Evolutionary conservation across 2,113 vertebrate genomes (phyloP), one percentile per base, ranked within the genome.

Genomic region (Sturnus vulgaris): DNA sequence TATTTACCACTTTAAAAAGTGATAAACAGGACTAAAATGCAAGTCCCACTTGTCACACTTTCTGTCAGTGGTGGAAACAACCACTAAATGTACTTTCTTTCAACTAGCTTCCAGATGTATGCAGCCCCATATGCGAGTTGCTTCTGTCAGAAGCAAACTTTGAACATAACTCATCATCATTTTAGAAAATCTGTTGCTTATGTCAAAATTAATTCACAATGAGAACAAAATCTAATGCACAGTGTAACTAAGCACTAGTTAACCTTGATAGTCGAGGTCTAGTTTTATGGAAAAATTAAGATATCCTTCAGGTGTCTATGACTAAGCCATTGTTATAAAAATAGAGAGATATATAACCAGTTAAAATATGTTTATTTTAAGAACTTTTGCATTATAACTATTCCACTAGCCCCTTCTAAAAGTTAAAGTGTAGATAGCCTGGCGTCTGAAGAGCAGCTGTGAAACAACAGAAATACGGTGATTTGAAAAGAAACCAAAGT

Each of bases 91-190:
- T 18, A 10, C 17, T 76, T 76, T 66, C 11, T 76, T 72, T 63
- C 17, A 57, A 11, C 20, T 50, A 85, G 4, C 13, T 83, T 86
- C 50, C 35, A 77, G 46, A 56, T 76, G 3, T 33, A 30, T 80
- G 14, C 14, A 76, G 7, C 0, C 8, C 60, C 24, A 23, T 37
- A 4, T 11, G 9, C 1, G 5, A 37, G 11, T 63, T 65, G 2
- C 6, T 79, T 70, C 46, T 79, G 10, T 76, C 30, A 49, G 59
- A 86, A 71, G 24, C 14, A 77, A 65, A 73, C 11, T 49, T 65
- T 65, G 21, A 21, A 49, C 3, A n/a, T 55, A 90, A 21, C 3
- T 55, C 39, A 25, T 24, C 10, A 21, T n/a, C 44, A 72, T 20
- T 80, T 73, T 31, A 49, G 21, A 49, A 92, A 5, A 10, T 44